Evolutionary conservation across 2,797 vertebrate species (phyloP), one percentile per base, ranked within the genome.

Genomic region (Myotis findleyi): DNA sequence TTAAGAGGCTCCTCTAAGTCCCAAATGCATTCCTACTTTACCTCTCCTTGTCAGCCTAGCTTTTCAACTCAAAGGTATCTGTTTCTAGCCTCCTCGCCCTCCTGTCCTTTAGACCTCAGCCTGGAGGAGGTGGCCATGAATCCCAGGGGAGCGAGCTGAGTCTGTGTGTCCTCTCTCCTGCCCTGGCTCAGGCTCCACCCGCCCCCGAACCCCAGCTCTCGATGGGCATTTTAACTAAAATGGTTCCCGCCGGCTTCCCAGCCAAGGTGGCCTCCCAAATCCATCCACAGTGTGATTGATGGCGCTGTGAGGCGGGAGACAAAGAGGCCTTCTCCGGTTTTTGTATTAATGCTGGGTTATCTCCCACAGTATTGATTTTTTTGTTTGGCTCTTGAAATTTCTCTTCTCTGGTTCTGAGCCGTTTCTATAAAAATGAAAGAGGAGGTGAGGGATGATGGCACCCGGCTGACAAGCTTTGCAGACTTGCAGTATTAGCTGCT

Each of bases 391-490:
- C 64, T 80, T 73, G 75, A 96, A 92, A 97, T 93, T 75, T 95
- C 71, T 83, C 95, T 96, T 87, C 94, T 92, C 69, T 20, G 20
- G 11, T 44, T 62, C 79, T 38, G 21, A 98, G 93, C 89, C 5
- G 0, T 51, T 73, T 36, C 90, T 93, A 71, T 95, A 72, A 89
- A 97, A 97, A 96, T 82, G 79, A 97, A 88, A 87, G 90, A 25
- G 57, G 87, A 94, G 94, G 96, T 97, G 96, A 97, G 94, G 71
- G 85, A 68, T 75, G 95, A 96, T 64, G 87, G 90, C 6, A n/a
- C 94, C 64, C 0, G 30, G 33, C 38, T 4, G 51, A 95, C 84
- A 79, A 53, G 79, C 44, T 96, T 92, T 97, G 77, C 94, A 94
- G 81, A 80, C 87, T 64, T 12, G 93, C n/a, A 95, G 62, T 92